Percentiles rank a stretch among this genome's conserved stretches.
Evolutionary conservation across 2,888 invertebrate species (phyloP).

Genomic region (Oligia strigilis): DNA sequence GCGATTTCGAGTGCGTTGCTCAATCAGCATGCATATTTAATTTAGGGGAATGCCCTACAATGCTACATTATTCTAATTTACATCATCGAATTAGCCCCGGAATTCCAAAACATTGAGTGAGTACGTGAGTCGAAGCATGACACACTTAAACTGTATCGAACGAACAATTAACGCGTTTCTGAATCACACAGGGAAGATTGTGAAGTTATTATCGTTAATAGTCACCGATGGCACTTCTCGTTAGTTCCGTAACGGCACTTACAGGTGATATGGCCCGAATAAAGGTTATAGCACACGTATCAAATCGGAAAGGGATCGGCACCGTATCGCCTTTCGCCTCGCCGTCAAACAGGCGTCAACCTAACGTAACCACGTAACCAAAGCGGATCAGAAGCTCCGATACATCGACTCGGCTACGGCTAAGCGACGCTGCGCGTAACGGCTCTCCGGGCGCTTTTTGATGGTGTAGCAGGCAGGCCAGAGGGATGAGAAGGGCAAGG

Average conservation of each 20-base stretch:
- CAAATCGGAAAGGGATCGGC: no score
- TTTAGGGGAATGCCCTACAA: slow-evolving; percentile 8
- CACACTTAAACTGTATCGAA: slow-evolving; percentile 8
- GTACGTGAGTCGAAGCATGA: slow-evolving; percentile 23
- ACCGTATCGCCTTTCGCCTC: no score
- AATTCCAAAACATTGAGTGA: background rate
- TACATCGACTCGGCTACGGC: no score
- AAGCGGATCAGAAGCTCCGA: no score
- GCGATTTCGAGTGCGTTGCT: background rate
- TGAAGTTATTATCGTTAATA: slow-evolving; percentile 21
- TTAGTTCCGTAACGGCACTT: background rate
- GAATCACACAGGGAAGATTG: slow-evolving; percentile 36
- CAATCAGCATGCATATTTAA: background rate
- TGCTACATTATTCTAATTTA: background rate
- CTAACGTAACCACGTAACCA: no score
- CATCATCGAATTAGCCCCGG: slow-evolving; percentile 3
- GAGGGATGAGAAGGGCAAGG: no score
- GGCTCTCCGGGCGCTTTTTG: no score
- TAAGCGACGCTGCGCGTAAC: no score
- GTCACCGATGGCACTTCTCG: slow-evolving; percentile 9
- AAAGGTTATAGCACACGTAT: no score
- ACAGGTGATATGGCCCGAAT: background rate
- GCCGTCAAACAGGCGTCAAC: no score
- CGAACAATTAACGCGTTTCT: slow-evolving; percentile 8
- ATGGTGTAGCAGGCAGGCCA: no score